Percentiles rank a stretch among this genome's conserved stretches.
These are phyloP conservation scores for Gymnothorax reevesii DNA, from an alignment of 2,797 vertebrate genomes.

Conservation along the genomic window DNA sequence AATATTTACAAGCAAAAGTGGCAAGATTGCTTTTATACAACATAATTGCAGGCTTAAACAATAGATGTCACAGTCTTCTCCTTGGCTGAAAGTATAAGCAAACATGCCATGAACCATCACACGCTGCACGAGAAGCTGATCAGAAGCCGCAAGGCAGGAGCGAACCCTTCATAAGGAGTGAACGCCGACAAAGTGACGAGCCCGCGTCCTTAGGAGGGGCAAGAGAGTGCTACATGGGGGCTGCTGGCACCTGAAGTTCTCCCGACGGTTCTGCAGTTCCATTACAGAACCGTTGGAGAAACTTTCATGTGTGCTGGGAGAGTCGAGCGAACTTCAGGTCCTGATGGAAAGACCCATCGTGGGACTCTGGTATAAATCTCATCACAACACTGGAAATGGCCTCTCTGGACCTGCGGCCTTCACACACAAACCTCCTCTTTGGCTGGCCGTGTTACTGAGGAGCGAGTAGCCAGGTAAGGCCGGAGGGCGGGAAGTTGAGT, in stretches of 20 bases:
- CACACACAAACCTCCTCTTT: background rate
- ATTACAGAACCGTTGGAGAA: background rate
- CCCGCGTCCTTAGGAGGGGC: background rate
- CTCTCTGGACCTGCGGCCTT: background rate
- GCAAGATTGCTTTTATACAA: constrained; percentile 49
- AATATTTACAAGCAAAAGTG: constrained; percentile 61
- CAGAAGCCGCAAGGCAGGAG: background rate
- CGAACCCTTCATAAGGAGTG: background rate
- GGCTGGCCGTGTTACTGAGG: background rate
- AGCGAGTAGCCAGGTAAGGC: background rate
- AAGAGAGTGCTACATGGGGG: background rate
- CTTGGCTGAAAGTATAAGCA: constrained; percentile 24
- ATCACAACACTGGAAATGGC: background rate
- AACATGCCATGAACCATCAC: constrained; percentile 19
- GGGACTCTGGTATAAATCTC: background rate
- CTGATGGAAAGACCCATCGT: background rate
- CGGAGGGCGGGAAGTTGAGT: background rate
- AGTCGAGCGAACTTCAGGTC: background rate
- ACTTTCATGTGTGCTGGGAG: background rate
- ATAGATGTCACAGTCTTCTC: constrained; percentile 37
- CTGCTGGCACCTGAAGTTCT: background rate
- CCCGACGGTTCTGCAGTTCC: background rate
- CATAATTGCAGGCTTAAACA: constrained; percentile 37
- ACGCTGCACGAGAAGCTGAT: constrained; percentile 33
- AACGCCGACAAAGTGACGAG: background rate